These are phyloP conservation scores for Furnarius figulus DNA, from an alignment of 2,113 vertebrate genomes.

Conservation along the genomic window DNA sequence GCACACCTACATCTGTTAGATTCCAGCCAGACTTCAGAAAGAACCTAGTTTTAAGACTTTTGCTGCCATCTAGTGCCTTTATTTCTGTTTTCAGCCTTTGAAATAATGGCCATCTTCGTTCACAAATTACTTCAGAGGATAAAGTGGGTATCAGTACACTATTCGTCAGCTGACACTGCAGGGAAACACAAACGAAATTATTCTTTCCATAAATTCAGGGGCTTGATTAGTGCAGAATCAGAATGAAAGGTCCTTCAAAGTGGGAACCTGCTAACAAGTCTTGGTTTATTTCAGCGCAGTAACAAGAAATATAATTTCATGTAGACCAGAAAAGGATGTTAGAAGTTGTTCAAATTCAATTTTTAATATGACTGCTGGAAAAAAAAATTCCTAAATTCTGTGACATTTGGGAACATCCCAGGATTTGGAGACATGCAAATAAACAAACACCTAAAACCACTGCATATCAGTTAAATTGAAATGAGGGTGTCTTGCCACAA, in stretches of 20 bases:
- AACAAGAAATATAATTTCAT: background rate
- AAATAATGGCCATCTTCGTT: background rate
- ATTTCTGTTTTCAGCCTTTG: background rate
- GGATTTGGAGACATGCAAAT: background rate
- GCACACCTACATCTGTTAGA: background rate
- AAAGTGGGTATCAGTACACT: background rate
- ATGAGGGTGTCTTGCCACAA: background rate
- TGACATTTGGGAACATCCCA: background rate
- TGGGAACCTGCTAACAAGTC: background rate
- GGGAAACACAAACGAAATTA: background rate
- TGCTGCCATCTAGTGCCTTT: conserved; percentile 78
- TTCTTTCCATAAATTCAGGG: background rate
- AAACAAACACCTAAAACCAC: background rate
- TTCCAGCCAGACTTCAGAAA: background rate
- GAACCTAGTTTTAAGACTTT: conserved; percentile 39
- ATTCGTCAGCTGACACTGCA: background rate
- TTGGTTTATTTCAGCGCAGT: background rate
- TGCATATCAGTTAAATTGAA: background rate
- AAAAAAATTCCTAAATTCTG: background rate
- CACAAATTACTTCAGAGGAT: background rate
- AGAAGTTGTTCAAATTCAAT: background rate
- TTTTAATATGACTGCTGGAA: background rate
- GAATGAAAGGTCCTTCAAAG: background rate
- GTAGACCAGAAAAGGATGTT: background rate
- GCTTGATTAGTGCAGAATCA: background rate